These are phyloP conservation scores for human DNA, from an alignment of 2,113 vertebrate genomes.

Conservation along the genomic window DNA sequence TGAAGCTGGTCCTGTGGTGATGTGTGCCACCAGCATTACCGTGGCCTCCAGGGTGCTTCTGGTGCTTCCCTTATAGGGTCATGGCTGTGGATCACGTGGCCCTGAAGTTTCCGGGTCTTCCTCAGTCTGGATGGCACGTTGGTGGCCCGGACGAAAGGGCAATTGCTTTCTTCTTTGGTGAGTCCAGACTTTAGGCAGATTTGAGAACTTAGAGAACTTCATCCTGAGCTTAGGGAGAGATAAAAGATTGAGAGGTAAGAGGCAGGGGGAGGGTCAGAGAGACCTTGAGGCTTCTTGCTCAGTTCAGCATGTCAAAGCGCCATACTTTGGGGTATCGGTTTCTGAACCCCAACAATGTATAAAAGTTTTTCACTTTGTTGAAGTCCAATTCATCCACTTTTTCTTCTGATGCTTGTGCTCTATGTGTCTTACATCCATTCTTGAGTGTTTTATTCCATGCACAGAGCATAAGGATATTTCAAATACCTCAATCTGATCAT, in stretches of 20 bases:
- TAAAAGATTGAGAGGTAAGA: background rate
- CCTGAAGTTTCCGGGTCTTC: too few relatives aligned
- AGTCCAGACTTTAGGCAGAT: background rate
- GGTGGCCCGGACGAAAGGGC: too few relatives aligned
- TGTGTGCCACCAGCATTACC: too few relatives aligned
- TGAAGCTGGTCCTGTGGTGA: too few relatives aligned
- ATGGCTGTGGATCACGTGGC: too few relatives aligned
- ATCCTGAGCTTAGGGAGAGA: background rate
- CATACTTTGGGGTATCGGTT: background rate
- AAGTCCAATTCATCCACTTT: background rate
- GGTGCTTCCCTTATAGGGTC: too few relatives aligned
- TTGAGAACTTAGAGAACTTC: background rate
- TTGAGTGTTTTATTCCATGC: background rate
- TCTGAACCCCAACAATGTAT: background rate
- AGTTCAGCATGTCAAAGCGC: background rate
- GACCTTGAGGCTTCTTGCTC: background rate
- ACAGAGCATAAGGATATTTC: background rate
- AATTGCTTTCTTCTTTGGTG: background rate
- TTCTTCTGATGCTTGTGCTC: background rate
- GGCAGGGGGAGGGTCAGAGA: background rate
- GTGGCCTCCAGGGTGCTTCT: too few relatives aligned
- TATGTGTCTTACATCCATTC: background rate
- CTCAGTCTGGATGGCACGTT: too few relatives aligned
- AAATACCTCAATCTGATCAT: background rate
- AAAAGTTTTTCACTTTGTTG: background rate